Conservation (phyloP, 2,113 vertebrate species). For the Alligator mississippiensis region DNA sequence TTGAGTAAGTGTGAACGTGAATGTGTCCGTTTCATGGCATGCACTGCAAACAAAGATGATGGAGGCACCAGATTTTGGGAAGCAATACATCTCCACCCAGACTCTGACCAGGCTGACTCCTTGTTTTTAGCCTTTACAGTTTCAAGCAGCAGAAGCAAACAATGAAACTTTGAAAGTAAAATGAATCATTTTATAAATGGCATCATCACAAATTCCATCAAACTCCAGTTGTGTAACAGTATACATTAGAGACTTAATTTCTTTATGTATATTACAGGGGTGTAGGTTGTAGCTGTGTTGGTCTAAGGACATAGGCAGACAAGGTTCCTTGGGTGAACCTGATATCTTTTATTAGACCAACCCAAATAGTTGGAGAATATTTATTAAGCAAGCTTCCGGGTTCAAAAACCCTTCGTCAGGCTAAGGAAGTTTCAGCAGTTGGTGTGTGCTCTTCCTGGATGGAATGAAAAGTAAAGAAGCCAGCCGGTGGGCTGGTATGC, state of each 20-base stretch:
- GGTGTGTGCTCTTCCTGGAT: too few relatives aligned
- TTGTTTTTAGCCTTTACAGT: neutral
- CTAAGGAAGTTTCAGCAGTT: too few relatives aligned
- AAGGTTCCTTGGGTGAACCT: too few relatives aligned
- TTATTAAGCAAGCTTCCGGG: too few relatives aligned
- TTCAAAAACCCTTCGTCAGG: too few relatives aligned
- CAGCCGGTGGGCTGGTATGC: too few relatives aligned
- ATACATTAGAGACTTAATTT: slow-evolving; percentile 3
- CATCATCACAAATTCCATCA: neutral
- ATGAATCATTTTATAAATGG: accelerated
- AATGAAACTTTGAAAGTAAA: neutral
- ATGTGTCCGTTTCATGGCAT: neutral
- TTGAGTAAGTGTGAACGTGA: neutral
- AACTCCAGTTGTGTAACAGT: neutral
- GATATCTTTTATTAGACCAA: too few relatives aligned
- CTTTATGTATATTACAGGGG: neutral
- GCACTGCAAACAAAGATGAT: neutral
- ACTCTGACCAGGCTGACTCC: neutral
- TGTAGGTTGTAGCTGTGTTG: too few relatives aligned
- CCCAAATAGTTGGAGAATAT: too few relatives aligned
- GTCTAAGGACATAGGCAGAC: too few relatives aligned
- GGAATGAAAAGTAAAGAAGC: too few relatives aligned
- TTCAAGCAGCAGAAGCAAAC: neutral
- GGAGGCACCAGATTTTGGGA: neutral
- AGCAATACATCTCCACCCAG: neutral